These are phyloP conservation scores for Lathronympha strigana DNA, from an alignment of 2,888 invertebrate genomes.

Conservation along the genomic window DNA sequence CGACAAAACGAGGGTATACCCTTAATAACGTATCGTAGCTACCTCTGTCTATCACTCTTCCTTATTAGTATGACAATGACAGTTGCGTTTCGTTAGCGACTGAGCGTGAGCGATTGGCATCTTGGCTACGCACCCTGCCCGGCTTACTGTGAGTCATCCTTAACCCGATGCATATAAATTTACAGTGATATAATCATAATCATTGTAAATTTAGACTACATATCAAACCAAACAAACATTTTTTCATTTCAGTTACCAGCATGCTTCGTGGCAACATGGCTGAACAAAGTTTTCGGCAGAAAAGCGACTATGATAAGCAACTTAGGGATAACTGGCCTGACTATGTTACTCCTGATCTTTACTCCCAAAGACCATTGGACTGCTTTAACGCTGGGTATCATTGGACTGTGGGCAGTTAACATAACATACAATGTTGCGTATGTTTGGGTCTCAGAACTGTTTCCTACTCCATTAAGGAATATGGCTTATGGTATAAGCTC, in stretches of 20 bases:
- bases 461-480: constrained; percentile 64
- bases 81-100: too few species aligned
- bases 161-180: too few species aligned
- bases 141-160: too few species aligned
- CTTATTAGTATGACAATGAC: too few species aligned
- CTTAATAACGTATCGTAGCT: too few species aligned
- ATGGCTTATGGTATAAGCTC: constrained; percentile 61
- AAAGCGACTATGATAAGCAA: constrained; percentile 50
- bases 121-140: too few species aligned
- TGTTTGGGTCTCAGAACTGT: constrained; percentile 61
- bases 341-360: constrained; percentile 55
- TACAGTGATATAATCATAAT: too few species aligned
- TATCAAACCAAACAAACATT: background rate
- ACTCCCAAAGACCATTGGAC: constrained; percentile 51
- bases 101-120: too few species aligned
- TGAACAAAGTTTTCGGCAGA: constrained; percentile 56
- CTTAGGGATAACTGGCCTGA: constrained; percentile 47
- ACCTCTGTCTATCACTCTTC: too few species aligned
- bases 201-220: too few species aligned
- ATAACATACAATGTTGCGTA: constrained; percentile 52
- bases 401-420: constrained; percentile 51
- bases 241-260: constrained; percentile 56
- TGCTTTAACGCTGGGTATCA: constrained; percentile 51
- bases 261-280: constrained; percentile 49
- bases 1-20: too few species aligned